Evolutionary conservation across 2,797 vertebrate genomes (phyloP).

Genomic region (Squalus acanthias): DNA sequence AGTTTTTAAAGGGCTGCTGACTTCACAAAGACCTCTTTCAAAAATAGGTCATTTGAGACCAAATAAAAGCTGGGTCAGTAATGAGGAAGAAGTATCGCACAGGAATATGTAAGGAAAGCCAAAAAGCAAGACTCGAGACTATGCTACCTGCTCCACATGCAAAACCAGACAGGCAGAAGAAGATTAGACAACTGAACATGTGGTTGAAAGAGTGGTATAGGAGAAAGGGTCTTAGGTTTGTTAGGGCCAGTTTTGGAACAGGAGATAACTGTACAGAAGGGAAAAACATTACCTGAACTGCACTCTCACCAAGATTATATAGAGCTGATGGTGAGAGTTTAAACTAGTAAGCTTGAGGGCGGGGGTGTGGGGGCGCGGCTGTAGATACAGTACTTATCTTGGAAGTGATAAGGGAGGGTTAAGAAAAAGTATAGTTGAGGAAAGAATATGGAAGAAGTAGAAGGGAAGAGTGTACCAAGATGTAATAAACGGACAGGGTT

Average conservation of each 20-base stretch:
- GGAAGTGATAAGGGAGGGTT: background rate
- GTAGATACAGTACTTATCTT: background rate
- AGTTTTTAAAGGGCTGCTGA: background rate
- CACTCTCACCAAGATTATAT: background rate
- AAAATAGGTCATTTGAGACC: background rate
- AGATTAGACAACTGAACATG: background rate
- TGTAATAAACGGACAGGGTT: no score
- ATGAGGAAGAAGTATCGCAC: background rate
- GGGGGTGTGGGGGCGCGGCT: no score
- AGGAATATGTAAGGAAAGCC: background rate
- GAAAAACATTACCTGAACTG: no score
- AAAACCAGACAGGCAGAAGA: background rate
- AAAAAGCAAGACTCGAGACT: background rate
- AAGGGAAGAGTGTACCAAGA: no score
- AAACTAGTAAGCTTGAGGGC: no score
- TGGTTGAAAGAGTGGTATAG: no score
- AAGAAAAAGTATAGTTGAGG: no score
- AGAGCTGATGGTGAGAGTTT: background rate
- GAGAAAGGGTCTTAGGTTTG: no score
- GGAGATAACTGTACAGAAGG: no score
- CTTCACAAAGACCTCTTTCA: background rate
- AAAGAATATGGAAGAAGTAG: no score
- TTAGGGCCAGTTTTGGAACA: no score
- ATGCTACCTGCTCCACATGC: background rate
- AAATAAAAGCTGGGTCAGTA: background rate